phyloP scores from a whole-genome alignment of 2,797 vertebrate species.

The Peromyscus nudipes region DNA sequence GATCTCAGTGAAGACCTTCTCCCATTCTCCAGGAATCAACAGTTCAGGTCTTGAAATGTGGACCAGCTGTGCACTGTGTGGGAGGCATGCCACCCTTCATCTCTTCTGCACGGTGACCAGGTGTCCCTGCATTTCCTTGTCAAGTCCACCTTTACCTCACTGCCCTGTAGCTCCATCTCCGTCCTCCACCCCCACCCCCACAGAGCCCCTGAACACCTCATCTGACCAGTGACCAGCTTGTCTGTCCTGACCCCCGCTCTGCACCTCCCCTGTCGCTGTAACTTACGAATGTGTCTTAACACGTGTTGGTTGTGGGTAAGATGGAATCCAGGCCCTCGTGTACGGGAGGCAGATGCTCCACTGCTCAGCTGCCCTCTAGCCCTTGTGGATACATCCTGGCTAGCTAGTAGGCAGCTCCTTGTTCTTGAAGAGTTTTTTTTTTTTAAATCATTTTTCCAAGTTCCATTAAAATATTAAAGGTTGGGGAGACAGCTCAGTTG shows the following conservation, averaged over 20 bases:
- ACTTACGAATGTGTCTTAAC: not conserved
- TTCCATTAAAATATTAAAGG: not conserved
- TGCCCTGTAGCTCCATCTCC: accelerated
- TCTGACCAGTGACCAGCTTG: not conserved
- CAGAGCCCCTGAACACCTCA: too few relatives aligned
- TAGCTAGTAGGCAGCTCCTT: not conserved
- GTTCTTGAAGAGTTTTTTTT: not conserved
- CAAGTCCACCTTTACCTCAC: not conserved
- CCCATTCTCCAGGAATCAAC: not conserved
- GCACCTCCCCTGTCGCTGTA: accelerated
- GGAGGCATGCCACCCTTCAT: not conserved
- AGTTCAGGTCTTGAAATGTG: not conserved
- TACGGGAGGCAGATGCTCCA: not conserved
- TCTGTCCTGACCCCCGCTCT: not conserved
- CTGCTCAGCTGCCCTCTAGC: not conserved
- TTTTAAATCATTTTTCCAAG: not conserved
- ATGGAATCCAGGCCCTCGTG: not conserved
- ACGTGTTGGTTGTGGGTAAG: not conserved
- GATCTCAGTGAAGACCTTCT: not conserved
- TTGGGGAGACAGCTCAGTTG: not conserved
- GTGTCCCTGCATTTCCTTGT: accelerated
- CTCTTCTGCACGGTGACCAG: accelerated
- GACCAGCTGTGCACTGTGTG: accelerated
- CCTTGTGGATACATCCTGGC: not conserved
- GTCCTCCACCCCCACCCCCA: not conserved